Percentiles rank a stretch among this genome's conserved stretches.
Conservation (phyloP, 2,888 invertebrate species). For the Sturmia bella region DNA sequence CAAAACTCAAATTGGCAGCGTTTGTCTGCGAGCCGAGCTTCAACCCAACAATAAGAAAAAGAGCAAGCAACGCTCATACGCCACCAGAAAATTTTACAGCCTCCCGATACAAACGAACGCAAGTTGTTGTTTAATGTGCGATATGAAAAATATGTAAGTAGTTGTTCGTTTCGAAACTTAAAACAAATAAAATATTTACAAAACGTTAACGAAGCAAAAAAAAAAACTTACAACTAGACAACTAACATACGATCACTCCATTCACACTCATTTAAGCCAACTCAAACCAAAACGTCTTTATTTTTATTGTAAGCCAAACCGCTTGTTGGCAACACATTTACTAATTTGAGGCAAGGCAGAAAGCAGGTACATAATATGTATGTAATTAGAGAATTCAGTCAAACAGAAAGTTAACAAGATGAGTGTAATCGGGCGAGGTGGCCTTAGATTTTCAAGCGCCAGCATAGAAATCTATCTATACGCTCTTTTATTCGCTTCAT, state of each 20-base stretch:
- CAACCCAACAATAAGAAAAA: constrained; percentile 2
- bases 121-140: constrained; percentile 7
- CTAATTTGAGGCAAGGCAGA: constrained; percentile 5
- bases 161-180: constrained; percentile 4
- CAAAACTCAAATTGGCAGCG: constrained; percentile 12
- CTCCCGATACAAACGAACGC: constrained; percentile 28
- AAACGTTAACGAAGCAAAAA: constrained; percentile 9
- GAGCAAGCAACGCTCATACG: constrained; percentile 55
- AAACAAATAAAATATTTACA: constrained; percentile 2
- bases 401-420: constrained; percentile 4
- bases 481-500: neutral
- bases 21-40: constrained; percentile 17
- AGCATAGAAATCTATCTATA: constrained; percentile 2
- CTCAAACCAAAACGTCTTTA: constrained; percentile 42
- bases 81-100: constrained; percentile 42
- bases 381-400: constrained; percentile 25
- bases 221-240: neutral
- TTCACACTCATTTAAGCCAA: constrained; percentile 29
- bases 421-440: neutral
- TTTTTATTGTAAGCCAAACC: constrained; percentile 1
- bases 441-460: neutral
- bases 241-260: constrained; percentile 7
- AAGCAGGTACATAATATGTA: neutral
- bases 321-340: constrained; percentile 4
- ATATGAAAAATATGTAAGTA: neutral